Conservation (phyloP, 2,797 vertebrate species). For the Peromyscus aztecus region DNA sequence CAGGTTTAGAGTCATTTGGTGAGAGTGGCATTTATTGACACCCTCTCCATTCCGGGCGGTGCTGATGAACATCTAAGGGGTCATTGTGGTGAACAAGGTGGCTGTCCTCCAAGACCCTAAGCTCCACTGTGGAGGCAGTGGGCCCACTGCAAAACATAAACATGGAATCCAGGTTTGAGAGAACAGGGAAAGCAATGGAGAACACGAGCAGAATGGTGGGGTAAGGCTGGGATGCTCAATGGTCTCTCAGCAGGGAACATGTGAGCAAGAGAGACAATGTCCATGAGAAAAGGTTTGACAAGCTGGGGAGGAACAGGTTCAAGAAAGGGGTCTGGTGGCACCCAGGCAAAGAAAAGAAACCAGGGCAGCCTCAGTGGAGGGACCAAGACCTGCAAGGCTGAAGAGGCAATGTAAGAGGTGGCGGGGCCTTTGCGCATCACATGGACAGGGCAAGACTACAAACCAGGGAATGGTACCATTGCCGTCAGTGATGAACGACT, state of each 20-base stretch:
- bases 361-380: background rate
- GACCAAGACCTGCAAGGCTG: too few relatives aligned
- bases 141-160: background rate
- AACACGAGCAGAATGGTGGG: background rate
- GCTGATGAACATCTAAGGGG: background rate
- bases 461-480: background rate
- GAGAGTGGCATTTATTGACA: background rate
- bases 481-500: background rate
- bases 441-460: fast-evolving
- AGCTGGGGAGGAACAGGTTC: fast-evolving
- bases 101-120: background rate
- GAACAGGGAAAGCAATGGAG: background rate
- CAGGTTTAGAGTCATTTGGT: background rate
- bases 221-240: fast-evolving
- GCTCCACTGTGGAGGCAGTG: fast-evolving
- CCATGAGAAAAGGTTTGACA: background rate
- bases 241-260: background rate
- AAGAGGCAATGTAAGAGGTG: too few relatives aligned
- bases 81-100: background rate
- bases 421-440: fast-evolving
- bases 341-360: background rate
- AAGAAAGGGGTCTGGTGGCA: background rate
- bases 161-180: background rate
- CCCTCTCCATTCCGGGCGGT: background rate
- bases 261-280: background rate